Conservation (phyloP, 1,140 invertebrate genomes). For the Dendroctonus valens region DNA sequence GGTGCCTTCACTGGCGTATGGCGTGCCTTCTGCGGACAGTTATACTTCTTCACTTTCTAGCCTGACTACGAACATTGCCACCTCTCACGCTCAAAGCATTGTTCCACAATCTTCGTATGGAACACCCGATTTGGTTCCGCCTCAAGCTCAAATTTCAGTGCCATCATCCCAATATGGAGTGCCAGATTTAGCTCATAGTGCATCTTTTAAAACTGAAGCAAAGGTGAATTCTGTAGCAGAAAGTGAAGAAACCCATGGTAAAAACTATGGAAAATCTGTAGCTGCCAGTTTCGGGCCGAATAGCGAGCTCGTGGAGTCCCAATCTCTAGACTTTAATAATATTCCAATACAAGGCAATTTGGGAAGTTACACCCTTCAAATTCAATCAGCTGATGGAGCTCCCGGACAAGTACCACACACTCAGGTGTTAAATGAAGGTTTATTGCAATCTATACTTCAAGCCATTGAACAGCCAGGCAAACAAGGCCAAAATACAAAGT, state of each 20-base stretch:
- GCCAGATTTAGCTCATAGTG: constrained; percentile 38
- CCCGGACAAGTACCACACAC: constrained; percentile 62
- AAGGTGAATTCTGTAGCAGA: constrained; percentile 36
- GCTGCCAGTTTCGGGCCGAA: constrained; percentile 43
- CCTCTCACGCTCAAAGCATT: constrained; percentile 13
- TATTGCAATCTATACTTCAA: constrained; percentile 74
- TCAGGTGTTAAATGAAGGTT: constrained; percentile 71
- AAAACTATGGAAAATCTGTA: constrained; percentile 46
- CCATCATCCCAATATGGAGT: constrained; percentile 30
- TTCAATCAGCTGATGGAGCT: constrained; percentile 63
- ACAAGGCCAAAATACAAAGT: constrained; percentile 25
- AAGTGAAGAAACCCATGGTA: constrained; percentile 37
- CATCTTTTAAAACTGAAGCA: constrained; percentile 35
- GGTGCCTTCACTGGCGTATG: constrained; percentile 45
- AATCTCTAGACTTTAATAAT: constrained; percentile 53
- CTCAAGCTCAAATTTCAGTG: constrained; percentile 30
- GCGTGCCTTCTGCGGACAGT: constrained; percentile 44
- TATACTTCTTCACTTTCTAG: constrained; percentile 43
- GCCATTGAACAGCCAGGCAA: constrained; percentile 65
- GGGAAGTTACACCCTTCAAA: constrained; percentile 70
- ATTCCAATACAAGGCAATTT: constrained; percentile 62
- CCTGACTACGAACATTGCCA: constrained; percentile 44
- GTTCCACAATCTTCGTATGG: constrained; percentile 30
- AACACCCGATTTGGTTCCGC: constrained; percentile 23
- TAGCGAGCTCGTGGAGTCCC: constrained; percentile 46